phyloP scores from a whole-genome alignment of 2,113 vertebrate genomes.

The Thermophis baileyi region DNA sequence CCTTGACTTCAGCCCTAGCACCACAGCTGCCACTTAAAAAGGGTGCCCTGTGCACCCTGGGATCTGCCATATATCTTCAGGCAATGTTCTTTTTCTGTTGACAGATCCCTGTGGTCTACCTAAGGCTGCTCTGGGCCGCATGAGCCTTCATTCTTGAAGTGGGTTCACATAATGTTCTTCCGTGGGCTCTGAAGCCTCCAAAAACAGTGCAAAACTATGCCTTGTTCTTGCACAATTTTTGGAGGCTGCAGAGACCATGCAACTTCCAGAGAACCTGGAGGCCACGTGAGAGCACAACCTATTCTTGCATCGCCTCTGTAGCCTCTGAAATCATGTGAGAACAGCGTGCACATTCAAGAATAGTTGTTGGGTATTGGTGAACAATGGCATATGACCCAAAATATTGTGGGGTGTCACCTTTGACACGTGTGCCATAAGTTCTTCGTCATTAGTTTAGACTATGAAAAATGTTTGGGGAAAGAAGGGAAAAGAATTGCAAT shows the following conservation, averaged over 20 bases:
- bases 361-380: not conserved
- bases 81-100: not conserved
- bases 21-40: not conserved
- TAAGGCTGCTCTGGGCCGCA: not conserved
- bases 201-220: not conserved
- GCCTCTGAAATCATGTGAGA: not conserved
- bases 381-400: not conserved
- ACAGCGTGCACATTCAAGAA: not conserved
- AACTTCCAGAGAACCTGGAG: not conserved
- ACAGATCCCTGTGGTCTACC: not conserved
- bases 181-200: not conserved
- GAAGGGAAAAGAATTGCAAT: not conserved
- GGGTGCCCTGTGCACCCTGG: not conserved
- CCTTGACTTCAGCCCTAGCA: not conserved
- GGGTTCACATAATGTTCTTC: not conserved
- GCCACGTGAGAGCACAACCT: not conserved
- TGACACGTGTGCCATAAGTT: too few species aligned
- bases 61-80: not conserved
- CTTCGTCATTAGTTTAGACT: not conserved
- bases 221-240: not conserved
- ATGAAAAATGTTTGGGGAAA: not conserved
- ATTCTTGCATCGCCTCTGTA: not conserved
- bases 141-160: not conserved
- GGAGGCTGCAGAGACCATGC: not conserved
- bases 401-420: not conserved